Conservation (phyloP, 2,888 invertebrate species). For the Archips crataeganus region DNA sequence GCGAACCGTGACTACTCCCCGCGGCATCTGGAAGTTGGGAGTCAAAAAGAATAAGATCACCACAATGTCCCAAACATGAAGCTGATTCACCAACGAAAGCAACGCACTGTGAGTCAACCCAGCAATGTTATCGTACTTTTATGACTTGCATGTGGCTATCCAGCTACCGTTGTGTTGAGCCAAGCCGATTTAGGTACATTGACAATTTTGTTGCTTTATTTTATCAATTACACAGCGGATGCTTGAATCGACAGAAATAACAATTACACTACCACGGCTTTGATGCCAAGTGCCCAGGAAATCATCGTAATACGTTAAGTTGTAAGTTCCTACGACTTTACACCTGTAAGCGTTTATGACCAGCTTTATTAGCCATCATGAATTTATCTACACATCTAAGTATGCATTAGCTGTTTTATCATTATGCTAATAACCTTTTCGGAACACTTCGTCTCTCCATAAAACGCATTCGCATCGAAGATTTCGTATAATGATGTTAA, state of each 20-base stretch:
- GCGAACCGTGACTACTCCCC: slow-evolving; percentile 61
- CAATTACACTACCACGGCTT: slow-evolving; percentile 53
- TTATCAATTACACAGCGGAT: slow-evolving; percentile 74
- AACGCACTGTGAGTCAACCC: slow-evolving; percentile 61
- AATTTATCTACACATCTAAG: slow-evolving; percentile 50
- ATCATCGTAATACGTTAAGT: slow-evolving; percentile 28
- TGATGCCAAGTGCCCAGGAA: slow-evolving; percentile 34
- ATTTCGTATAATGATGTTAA: slow-evolving; percentile 59
- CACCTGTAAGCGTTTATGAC: slow-evolving; percentile 50
- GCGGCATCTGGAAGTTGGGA: slow-evolving; percentile 67
- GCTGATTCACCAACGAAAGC: slow-evolving; percentile 74
- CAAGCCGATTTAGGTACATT: slow-evolving; percentile 55
- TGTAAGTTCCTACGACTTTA: slow-evolving; percentile 13
- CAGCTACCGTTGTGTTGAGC: slow-evolving; percentile 49
- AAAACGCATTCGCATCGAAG: slow-evolving; percentile 33
- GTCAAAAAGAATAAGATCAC: slow-evolving; percentile 73
- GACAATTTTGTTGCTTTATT: slow-evolving; percentile 56
- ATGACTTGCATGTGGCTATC: slow-evolving; percentile 62
- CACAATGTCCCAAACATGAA: slow-evolving; percentile 64
- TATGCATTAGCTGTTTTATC: slow-evolving; percentile 50
- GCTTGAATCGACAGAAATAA: slow-evolving; percentile 61
- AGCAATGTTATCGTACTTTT: slow-evolving; percentile 73
- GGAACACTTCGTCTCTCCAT: slow-evolving; percentile 53
- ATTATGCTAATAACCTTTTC: slow-evolving; percentile 45
- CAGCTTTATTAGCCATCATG: slow-evolving; percentile 55